These are phyloP conservation scores for Brachyopa scutellaris DNA, from an alignment of 2,888 invertebrate genomes.

Conservation along the genomic window DNA sequence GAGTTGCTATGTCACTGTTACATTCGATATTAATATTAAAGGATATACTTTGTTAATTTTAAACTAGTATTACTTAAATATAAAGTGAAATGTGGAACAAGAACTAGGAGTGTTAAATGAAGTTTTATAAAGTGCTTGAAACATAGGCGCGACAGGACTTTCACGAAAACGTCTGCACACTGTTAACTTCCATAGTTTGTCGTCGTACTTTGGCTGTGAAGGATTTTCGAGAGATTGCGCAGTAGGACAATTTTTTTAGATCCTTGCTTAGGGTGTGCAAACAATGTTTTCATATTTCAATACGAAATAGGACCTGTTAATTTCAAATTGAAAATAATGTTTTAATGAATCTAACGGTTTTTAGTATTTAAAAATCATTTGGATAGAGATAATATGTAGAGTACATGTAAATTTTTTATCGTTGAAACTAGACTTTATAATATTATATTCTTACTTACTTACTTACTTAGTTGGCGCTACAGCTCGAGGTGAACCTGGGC, in stretches of 20 bases:
- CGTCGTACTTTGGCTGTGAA: constrained; percentile 35
- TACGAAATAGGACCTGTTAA: no score
- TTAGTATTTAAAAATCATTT: no score
- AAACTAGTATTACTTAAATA: constrained; percentile 24
- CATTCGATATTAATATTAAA: not conserved
- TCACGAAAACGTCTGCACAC: constrained; percentile 59
- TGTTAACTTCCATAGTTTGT: constrained; percentile 42
- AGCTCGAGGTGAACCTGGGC: no score
- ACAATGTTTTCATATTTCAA: not conserved
- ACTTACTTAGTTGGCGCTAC: no score
- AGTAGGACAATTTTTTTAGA: constrained; percentile 39
- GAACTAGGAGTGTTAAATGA: constrained; percentile 45
- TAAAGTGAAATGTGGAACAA: constrained; percentile 43
- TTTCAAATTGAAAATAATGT: no score
- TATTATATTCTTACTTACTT: no score
- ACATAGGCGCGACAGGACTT: constrained; percentile 63
- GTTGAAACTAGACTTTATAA: no score
- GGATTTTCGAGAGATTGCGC: constrained; percentile 53
- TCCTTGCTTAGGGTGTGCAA: constrained; percentile 44
- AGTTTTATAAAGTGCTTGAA: constrained; percentile 36
- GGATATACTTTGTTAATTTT: not conserved
- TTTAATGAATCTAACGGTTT: no score
- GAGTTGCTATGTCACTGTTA: no score
- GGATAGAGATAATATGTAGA: no score
- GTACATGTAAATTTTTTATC: no score